Base-by-base conservation (phyloP, 2,797 vertebrate species). In the Lepilemur septentrionalis region DNA sequence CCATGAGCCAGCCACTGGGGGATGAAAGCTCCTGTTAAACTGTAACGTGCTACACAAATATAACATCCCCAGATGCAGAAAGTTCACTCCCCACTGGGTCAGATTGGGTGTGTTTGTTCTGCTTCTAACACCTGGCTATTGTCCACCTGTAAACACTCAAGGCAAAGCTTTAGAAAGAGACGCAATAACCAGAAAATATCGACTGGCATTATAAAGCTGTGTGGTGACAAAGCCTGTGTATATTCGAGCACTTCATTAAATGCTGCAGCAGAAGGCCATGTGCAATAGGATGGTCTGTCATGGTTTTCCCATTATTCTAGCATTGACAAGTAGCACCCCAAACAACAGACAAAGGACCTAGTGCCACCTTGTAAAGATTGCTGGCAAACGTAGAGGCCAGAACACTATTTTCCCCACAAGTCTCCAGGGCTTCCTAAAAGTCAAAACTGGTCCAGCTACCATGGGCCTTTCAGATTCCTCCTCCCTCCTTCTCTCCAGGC, bases 11-110 rank as follows among this genome's bases (percentile, higher is more conserved):
- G 83, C 10, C 17, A 0, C 8, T 6, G 67, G 48, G 6, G 25
- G 55, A 73, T 9, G 65, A 90, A 75, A 79, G 50, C 46, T 80
- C 48, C 41, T 50, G 82, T 95, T 93, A 94, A 93, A 95, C 89
- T 96, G 38, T 83, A 89, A 93, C 14, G 0, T 50, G 61, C 61
- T 84, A 28, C 5, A 30, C 76, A 94, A 76, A 84, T 20, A 63
- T 0, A 22, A 76, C 59, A 23, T 55, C 93, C 2, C 93, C 63
- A 14, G 79, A 18, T 38, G 76, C 30, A 11, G 89, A 78, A 73
- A 94, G 80, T 6, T 43, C 83, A 35, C 75, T n/a, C 4, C 75
- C 1, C 0, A 25, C 52, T 18, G 12, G 8, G 22, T 67, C 35
- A 1, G 32, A 11, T 5, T 32, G 22, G 4, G 6, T 30, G 14